Conservation (phyloP, 2,113 vertebrate species). For the Leptocoma aspasia region DNA sequence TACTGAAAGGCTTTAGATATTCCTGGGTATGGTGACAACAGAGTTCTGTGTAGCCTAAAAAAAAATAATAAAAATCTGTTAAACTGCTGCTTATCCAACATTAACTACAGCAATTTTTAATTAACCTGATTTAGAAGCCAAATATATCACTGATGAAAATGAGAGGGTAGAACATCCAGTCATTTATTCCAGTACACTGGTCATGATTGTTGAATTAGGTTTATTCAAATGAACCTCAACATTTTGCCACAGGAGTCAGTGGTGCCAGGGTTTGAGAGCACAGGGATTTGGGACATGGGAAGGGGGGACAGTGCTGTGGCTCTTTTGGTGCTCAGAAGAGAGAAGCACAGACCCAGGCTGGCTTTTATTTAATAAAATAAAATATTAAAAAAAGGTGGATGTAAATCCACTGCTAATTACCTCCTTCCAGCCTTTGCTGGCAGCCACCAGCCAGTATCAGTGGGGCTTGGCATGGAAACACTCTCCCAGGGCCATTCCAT, state of each 20-base stretch:
- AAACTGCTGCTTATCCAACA: slow-evolving; percentile 24
- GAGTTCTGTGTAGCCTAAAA: not conserved
- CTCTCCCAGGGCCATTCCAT: not conserved
- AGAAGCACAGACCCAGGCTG: accelerated
- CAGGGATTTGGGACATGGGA: not conserved
- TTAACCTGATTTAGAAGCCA: slow-evolving; percentile 66
- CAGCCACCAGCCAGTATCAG: not conserved
- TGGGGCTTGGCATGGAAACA: not conserved
- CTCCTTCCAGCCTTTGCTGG: not conserved
- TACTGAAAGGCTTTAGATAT: not conserved
- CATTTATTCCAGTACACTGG: slow-evolving; percentile 53
- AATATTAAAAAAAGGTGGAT: not conserved
- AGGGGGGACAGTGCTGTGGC: not conserved
- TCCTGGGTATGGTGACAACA: not conserved
- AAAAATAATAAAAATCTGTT: not conserved
- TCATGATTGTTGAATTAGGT: slow-evolving; percentile 25
- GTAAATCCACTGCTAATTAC: not conserved
- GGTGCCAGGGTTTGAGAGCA: not conserved
- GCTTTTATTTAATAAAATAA: not conserved
- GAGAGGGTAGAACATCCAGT: slow-evolving; percentile 48
- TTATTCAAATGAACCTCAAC: slow-evolving; percentile 11
- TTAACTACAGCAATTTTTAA: slow-evolving; percentile 60
- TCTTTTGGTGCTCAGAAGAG: not conserved
- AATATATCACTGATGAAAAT: slow-evolving; percentile 55
- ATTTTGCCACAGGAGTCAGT: not conserved